Evolutionary conservation across 1,140 invertebrate species (phyloP).

Genomic region (Dendroctonus valens): DNA sequence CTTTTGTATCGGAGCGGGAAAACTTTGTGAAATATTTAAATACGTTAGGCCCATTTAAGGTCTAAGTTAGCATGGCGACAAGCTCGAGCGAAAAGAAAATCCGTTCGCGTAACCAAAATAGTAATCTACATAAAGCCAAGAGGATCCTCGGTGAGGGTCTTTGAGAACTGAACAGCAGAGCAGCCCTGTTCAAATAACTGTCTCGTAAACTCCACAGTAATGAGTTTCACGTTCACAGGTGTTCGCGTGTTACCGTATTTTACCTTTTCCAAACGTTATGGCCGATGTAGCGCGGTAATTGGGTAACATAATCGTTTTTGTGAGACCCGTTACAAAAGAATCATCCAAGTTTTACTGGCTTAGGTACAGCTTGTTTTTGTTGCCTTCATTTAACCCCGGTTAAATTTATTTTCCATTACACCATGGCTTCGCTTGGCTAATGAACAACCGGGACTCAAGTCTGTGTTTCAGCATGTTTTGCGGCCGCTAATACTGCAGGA

Average conservation of each 20-base stretch:
- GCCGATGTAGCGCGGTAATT: conserved; percentile 31
- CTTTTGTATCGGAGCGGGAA: neutral
- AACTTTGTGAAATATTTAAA: conserved; percentile 13
- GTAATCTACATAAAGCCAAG: conserved; percentile 31
- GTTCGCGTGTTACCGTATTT: conserved; percentile 33
- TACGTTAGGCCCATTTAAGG: conserved; percentile 8
- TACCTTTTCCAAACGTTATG: conserved; percentile 23
- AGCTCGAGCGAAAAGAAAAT: conserved; percentile 13
- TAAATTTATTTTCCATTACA: too few relatives aligned
- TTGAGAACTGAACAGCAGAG: conserved; percentile 26
- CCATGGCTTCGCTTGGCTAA: too few relatives aligned
- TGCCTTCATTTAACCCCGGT: neutral
- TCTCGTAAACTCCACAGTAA: conserved; percentile 35
- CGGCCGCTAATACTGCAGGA: too few relatives aligned
- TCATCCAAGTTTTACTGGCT: neutral
- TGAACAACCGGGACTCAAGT: too few relatives aligned
- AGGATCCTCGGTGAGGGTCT: conserved; percentile 27
- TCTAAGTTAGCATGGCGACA: neutral
- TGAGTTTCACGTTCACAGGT: conserved; percentile 38
- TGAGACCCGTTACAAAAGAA: neutral
- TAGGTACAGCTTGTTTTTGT: neutral
- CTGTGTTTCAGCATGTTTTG: too few relatives aligned
- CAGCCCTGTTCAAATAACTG: conserved; percentile 32
- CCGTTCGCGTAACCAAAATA: conserved; percentile 17
- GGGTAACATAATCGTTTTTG: conserved; percentile 29